Evolutionary conservation across 2,797 vertebrate genomes (phyloP).

Genomic region (Botia kubotai): DNA sequence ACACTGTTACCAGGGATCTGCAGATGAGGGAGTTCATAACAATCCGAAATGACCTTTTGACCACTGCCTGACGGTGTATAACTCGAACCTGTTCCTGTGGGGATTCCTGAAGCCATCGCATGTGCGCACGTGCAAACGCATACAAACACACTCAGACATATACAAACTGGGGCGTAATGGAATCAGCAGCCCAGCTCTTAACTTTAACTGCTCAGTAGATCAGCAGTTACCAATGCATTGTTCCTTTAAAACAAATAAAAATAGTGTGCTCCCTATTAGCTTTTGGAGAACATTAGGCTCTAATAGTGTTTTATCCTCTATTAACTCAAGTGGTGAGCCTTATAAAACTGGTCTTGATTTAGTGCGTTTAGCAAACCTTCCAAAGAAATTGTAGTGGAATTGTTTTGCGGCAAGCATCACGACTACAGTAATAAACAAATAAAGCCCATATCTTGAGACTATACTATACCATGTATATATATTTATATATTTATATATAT

Average conservation of each 20-base stretch:
- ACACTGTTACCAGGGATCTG: constrained; percentile 44
- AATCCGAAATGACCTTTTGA: constrained; percentile 67
- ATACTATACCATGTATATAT: too few relatives aligned
- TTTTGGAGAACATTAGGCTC: constrained; percentile 31
- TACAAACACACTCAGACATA: constrained; percentile 22
- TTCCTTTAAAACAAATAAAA: constrained; percentile 34
- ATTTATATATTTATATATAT: too few relatives aligned
- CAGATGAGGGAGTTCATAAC: constrained; percentile 64
- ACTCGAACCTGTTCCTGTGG: constrained; percentile 49
- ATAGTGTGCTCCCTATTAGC: constrained; percentile 12
- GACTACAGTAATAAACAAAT: not conserved
- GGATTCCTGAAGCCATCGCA: constrained; percentile 39
- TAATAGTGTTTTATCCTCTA: constrained; percentile 33
- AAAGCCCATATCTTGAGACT: too few relatives aligned
- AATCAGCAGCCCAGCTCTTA: constrained; percentile 58
- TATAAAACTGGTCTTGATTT: constrained; percentile 23
- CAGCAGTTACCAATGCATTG: constrained; percentile 20
- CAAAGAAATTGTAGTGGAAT: constrained; percentile 6
- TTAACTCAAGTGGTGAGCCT: constrained; percentile 10
- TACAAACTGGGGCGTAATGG: constrained; percentile 27
- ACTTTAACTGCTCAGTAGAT: constrained; percentile 54
- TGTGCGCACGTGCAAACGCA: constrained; percentile 38
- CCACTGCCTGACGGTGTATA: constrained; percentile 63
- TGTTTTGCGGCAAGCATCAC: not conserved
- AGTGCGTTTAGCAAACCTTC: constrained; percentile 27